Percentiles rank a stretch among this genome's conserved stretches.
Evolutionary conservation across 2,113 vertebrate genomes (phyloP).

Genomic region (Lates calcarifer): DNA sequence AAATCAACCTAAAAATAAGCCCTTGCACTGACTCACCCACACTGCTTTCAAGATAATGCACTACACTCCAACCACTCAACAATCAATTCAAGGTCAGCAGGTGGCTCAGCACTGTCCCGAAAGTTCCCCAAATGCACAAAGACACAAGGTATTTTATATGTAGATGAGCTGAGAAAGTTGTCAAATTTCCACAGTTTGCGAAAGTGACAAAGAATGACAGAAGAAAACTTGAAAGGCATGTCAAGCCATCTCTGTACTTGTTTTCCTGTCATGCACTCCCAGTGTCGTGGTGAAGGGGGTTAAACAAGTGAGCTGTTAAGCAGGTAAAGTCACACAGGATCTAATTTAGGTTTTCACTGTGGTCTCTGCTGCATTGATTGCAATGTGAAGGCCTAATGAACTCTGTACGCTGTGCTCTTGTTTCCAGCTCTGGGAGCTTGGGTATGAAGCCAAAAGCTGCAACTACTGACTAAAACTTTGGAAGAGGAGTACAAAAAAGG

Average conservation of each 20-base stretch:
- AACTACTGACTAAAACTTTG: constrained; percentile 60
- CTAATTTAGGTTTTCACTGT: constrained; percentile 79
- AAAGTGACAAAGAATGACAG: constrained; percentile 23
- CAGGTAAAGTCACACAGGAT: constrained; percentile 80
- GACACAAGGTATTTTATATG: constrained; percentile 35
- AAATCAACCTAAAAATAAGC: constrained; percentile 45
- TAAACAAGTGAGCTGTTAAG: constrained; percentile 74
- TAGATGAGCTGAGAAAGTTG: constrained; percentile 44
- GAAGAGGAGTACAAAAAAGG: constrained; percentile 46
- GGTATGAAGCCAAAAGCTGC: constrained; percentile 57
- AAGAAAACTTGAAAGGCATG: constrained; percentile 49
- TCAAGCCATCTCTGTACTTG: constrained; percentile 22
- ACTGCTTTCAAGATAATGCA: constrained; percentile 50
- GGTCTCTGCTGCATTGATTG: constrained; percentile 81
- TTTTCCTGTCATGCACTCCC: constrained; percentile 32
- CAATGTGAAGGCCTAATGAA: constrained; percentile 80
- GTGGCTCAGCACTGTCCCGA: constrained; percentile 45
- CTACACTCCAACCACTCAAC: constrained; percentile 48
- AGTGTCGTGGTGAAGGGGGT: constrained; percentile 29
- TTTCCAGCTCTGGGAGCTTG: constrained; percentile 62
- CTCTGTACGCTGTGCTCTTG: constrained; percentile 66
- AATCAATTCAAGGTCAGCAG: constrained; percentile 75
- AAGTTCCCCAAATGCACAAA: constrained; percentile 37
- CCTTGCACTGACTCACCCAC: constrained; percentile 31
- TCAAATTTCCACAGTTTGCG: constrained; percentile 10